phyloP scores from a whole-genome alignment of 2,888 invertebrate genomes.

The Tetropium fuscum region DNA sequence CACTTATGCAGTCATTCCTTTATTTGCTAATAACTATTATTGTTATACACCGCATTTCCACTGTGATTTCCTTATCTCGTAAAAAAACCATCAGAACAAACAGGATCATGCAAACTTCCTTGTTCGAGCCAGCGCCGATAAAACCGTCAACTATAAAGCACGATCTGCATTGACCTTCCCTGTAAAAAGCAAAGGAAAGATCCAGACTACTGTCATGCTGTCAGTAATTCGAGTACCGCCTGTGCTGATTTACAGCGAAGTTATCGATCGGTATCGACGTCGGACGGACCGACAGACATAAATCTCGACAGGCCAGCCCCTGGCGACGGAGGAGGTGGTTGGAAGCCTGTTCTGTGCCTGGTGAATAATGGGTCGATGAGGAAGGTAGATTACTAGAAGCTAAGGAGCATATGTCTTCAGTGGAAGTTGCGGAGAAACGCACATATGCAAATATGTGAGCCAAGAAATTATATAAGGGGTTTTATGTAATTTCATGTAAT shows the following conservation, averaged over 20 bases:
- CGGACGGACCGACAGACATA: slow-evolving; percentile 40
- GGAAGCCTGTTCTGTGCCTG: slow-evolving; percentile 39
- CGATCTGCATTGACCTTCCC: slow-evolving; percentile 22
- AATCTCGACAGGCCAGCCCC: slow-evolving; percentile 31
- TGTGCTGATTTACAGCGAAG: slow-evolving; percentile 43
- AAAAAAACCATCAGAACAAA: slow-evolving; percentile 23
- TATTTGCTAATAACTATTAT: slow-evolving; percentile 1
- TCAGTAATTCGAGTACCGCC: slow-evolving; percentile 43
- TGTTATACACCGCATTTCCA: neutral
- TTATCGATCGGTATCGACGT: slow-evolving; percentile 46
- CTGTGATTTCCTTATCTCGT: slow-evolving; percentile 24
- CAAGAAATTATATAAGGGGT: too few relatives aligned
- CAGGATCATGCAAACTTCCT: slow-evolving; percentile 27
- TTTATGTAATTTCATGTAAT: too few relatives aligned
- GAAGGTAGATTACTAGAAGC: slow-evolving; percentile 43
- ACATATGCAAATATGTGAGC: too few relatives aligned
- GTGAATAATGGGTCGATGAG: slow-evolving; percentile 58
- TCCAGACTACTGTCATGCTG: slow-evolving; percentile 35
- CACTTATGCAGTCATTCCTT: too few relatives aligned
- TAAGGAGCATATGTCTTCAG: too few relatives aligned
- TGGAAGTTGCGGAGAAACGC: too few relatives aligned
- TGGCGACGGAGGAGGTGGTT: slow-evolving; percentile 3
- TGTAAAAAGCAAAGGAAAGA: slow-evolving; percentile 9
- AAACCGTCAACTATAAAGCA: slow-evolving; percentile 17
- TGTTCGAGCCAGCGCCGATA: slow-evolving; percentile 3